A percentile compares a stretch with the other conserved stretches of the same genome.
phyloP scores from a whole-genome alignment of 2,888 invertebrate species.

The Alviniconcha strummeri region DNA sequence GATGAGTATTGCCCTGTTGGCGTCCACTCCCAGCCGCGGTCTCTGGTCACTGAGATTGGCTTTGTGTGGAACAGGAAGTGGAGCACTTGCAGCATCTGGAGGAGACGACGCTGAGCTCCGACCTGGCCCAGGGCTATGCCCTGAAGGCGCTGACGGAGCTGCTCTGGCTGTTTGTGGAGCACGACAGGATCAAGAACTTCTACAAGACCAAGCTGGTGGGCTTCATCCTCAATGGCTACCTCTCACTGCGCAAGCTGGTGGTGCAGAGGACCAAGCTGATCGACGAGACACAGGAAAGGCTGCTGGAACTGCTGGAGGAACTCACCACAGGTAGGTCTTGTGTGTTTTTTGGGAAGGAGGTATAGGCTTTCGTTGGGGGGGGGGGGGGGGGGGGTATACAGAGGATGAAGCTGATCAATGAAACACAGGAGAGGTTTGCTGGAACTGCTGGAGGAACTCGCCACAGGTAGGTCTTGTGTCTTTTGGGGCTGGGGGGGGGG shows the following conservation, averaged over 20 bases:
- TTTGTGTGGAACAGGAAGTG: slow-evolving; percentile 56
- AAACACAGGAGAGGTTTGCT: slow-evolving; percentile 95
- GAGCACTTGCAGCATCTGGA: slow-evolving; percentile 87
- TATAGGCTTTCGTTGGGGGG: no score
- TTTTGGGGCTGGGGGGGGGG: no score
- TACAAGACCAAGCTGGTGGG: slow-evolving; percentile 93
- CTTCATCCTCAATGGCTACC: slow-evolving; percentile 93
- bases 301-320: slow-evolving; percentile 93
- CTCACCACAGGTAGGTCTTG: slow-evolving; percentile 87
- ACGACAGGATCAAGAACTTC: slow-evolving; percentile 88
- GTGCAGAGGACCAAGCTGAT: slow-evolving; percentile 95
- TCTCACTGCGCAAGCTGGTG: slow-evolving; percentile 90
- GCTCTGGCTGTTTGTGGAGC: slow-evolving; percentile 90
- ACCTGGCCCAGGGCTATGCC: slow-evolving; percentile 94
- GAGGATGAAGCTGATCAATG: slow-evolving; percentile 94
- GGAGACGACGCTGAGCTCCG: slow-evolving; percentile 93
- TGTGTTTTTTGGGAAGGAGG: not conserved
- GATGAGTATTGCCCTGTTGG: no score
- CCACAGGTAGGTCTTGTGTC: slow-evolving; percentile 80
- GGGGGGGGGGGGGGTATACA: slow-evolving; percentile 77
- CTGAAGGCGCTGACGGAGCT: slow-evolving; percentile 92
- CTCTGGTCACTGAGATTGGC: no score
- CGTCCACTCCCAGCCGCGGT: no score
- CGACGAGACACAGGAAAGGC: slow-evolving; percentile 96
- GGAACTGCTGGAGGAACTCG: slow-evolving; percentile 95